These are phyloP conservation scores for Thinocorus orbignyianus DNA, from an alignment of 2,113 vertebrate species.

Conservation along the genomic window DNA sequence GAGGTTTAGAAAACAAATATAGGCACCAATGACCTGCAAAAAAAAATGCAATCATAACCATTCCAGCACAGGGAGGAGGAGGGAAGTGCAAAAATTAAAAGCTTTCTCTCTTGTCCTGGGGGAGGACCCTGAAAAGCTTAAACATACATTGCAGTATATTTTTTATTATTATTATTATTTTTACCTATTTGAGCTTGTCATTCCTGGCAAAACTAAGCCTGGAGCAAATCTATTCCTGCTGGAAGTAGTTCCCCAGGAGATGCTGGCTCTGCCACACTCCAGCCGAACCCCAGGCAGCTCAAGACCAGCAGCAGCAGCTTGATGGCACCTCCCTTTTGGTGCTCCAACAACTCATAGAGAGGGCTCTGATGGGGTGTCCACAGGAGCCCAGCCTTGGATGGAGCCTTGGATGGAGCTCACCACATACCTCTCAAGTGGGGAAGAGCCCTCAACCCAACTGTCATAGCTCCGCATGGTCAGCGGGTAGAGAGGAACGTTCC, in stretches of 20 bases:
- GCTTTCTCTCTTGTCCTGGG: background rate
- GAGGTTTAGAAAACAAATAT: background rate
- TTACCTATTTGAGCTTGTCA: background rate
- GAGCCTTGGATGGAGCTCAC: background rate
- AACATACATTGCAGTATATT: background rate
- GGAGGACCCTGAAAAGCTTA: background rate
- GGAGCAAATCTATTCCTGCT: background rate
- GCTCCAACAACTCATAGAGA: background rate
- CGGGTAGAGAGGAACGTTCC: background rate
- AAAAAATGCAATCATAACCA: background rate
- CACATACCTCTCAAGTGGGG: background rate
- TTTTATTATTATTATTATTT: too few species aligned
- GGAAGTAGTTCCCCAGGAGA: background rate
- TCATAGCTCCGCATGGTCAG: background rate
- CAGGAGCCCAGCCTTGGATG: accelerated
- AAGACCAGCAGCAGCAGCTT: background rate
- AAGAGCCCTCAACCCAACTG: background rate
- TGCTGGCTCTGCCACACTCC: background rate
- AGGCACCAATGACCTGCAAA: background rate
- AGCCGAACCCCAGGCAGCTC: background rate
- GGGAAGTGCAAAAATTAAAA: background rate
- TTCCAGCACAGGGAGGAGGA: background rate
- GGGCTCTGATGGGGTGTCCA: accelerated
- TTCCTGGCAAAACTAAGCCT: background rate
- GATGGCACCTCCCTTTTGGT: background rate